Conservation (phyloP, 1,140 invertebrate species). For the Holotrichia oblita region DNA sequence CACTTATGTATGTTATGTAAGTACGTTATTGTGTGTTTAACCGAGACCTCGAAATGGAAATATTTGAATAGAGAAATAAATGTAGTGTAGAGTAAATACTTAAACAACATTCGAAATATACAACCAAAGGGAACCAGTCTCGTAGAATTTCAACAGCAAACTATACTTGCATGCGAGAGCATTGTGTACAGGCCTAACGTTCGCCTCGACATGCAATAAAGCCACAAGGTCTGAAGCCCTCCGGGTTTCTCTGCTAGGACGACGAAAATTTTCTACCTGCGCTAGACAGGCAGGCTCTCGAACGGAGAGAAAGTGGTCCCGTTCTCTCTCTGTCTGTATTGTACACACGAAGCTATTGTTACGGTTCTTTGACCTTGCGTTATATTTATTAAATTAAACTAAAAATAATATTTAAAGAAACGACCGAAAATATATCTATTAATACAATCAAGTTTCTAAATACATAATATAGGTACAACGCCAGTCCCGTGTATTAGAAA, state of each 20-base stretch:
- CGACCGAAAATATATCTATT: background rate
- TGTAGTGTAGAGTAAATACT: no score
- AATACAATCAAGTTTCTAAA: background rate
- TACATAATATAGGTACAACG: no score
- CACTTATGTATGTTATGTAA: no score
- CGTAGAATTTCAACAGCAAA: background rate
- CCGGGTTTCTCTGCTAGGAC: background rate
- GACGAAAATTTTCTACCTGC: slow-evolving; percentile 35
- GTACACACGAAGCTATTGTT: background rate
- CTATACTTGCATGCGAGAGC: background rate
- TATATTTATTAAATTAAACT: background rate
- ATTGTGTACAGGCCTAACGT: background rate
- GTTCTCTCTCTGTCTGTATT: background rate
- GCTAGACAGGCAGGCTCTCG: slow-evolving; percentile 30
- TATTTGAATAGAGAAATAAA: no score
- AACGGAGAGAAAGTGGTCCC: slow-evolving; percentile 28
- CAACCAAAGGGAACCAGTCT: background rate
- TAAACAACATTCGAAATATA: no score
- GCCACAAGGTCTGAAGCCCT: background rate
- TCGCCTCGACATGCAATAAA: background rate
- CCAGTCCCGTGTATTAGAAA: no score
- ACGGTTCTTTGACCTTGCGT: slow-evolving; percentile 32
- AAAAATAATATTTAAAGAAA: background rate
- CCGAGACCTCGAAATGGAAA: no score
- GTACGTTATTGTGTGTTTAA: no score